phyloP scores from a whole-genome alignment of 2,113 vertebrate species.

The Vulpes ferrilata region DNA sequence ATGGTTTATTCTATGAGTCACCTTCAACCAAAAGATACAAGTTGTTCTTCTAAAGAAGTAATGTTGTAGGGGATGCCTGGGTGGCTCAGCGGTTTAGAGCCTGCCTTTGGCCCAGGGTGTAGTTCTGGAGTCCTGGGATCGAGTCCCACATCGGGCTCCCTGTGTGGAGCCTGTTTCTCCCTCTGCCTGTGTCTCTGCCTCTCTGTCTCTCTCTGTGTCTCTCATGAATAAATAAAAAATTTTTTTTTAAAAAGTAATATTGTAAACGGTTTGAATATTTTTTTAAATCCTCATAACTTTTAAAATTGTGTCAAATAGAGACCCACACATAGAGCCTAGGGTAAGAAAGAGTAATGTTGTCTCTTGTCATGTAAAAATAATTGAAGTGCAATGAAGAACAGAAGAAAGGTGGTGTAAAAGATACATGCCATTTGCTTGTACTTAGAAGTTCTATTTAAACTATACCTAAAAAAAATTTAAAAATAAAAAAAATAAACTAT shows the following conservation, averaged over 20 bases:
- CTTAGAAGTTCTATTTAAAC: background rate
- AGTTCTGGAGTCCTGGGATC: too few relatives aligned
- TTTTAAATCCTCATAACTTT: background rate
- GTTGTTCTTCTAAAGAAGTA: background rate
- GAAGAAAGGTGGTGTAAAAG: background rate
- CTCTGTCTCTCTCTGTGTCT: too few relatives aligned
- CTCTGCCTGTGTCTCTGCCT: too few relatives aligned
- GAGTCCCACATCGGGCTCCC: too few relatives aligned
- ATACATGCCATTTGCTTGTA: background rate
- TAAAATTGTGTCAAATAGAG: background rate
- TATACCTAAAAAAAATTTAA: too few relatives aligned
- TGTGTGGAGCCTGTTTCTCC: too few relatives aligned
- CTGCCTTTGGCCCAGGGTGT: too few relatives aligned
- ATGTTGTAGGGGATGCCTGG: too few relatives aligned
- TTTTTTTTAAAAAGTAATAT: background rate
- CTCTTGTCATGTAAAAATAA: background rate
- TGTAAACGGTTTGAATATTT: background rate
- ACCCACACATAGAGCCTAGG: background rate
- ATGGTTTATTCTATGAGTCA: background rate
- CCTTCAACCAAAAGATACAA: background rate
- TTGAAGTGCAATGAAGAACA: background rate
- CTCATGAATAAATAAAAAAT: too few relatives aligned
- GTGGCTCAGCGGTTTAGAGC: too few relatives aligned
- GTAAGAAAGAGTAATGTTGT: background rate
- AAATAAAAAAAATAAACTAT: too few relatives aligned